Evolutionary conservation across 2,888 invertebrate species (phyloP).

Genomic region (Belgica antarctica): DNA sequence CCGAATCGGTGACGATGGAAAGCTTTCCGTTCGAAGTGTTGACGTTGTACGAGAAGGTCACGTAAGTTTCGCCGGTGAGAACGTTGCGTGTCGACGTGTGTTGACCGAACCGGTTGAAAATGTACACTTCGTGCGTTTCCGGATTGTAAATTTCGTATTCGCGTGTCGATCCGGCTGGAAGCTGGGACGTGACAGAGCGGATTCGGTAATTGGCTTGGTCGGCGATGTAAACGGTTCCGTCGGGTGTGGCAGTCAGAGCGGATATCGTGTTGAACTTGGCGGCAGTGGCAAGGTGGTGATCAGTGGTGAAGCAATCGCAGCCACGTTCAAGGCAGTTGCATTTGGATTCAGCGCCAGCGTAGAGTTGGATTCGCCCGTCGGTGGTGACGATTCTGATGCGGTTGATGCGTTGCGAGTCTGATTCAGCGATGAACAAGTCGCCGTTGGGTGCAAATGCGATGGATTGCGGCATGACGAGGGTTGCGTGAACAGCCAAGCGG

Average conservation of each 20-base stretch:
- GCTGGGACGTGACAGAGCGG: constrained; percentile 83
- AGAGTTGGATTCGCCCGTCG: constrained; percentile 88
- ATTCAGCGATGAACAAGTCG: constrained; percentile 90
- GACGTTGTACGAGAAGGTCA: constrained; percentile 92
- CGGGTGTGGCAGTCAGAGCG: constrained; percentile 88
- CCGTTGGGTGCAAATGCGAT: constrained; percentile 92
- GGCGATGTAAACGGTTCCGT: constrained; percentile 91
- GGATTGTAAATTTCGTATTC: constrained; percentile 95
- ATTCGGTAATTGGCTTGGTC: constrained; percentile 91
- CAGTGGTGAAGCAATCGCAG: constrained; percentile 90
- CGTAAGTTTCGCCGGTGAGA: constrained; percentile 89
- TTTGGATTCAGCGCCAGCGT: constrained; percentile 90
- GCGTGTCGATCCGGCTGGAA: constrained; percentile 76
- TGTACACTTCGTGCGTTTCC: constrained; percentile 90
- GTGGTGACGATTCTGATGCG: constrained; percentile 86
- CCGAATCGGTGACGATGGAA: constrained; percentile 89
- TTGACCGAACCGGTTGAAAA: constrained; percentile 92
- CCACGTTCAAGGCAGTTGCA: constrained; percentile 89
- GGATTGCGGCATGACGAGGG: constrained; percentile 89
- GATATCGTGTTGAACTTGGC: constrained; percentile 93
- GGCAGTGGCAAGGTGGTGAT: constrained; percentile 86
- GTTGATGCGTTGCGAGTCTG: constrained; percentile 92
- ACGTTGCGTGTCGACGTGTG: constrained; percentile 92
- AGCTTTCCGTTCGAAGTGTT: constrained; percentile 95
- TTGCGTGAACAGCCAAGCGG: constrained; percentile 86